phyloP scores from a whole-genome alignment of 2,888 invertebrate species.

The Eretmocerus hayati region DNA sequence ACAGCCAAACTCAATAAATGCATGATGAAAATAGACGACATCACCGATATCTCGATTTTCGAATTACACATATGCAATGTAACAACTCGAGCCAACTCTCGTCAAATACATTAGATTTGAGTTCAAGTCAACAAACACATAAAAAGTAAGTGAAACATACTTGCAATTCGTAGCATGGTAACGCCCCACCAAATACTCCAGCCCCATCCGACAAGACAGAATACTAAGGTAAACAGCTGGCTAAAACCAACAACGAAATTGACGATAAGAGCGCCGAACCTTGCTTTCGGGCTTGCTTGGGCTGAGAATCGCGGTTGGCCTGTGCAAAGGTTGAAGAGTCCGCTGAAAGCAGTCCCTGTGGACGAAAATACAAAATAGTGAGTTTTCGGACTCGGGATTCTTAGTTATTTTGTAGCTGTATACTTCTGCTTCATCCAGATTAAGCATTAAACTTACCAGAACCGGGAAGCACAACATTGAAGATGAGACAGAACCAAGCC shows the following conservation, averaged over 20 bases:
- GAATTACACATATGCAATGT: too few relatives aligned
- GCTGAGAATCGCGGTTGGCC: constrained; percentile 83
- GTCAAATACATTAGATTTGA: too few relatives aligned
- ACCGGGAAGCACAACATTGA: constrained; percentile 74
- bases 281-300: constrained; percentile 67
- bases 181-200: constrained; percentile 99
- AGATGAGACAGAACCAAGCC: constrained; percentile 80
- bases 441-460: constrained; percentile 56
- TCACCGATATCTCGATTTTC: too few relatives aligned
- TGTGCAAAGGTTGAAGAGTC: constrained; percentile 79
- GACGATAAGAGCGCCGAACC: constrained; percentile 76
- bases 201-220: constrained; percentile 94
- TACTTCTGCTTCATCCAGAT: too few relatives aligned
- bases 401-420: too few relatives aligned
- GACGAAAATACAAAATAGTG: background rate
- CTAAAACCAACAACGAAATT: constrained; percentile 79
- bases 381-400: background rate
- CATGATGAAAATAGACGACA: too few relatives aligned
- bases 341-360: constrained; percentile 82
- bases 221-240: constrained; percentile 88
- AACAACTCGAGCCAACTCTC: too few relatives aligned
- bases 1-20: too few relatives aligned
- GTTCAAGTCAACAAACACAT: too few relatives aligned
- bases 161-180: constrained; percentile 80
- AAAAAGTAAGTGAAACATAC: constrained; percentile 58